Evolutionary conservation across 1,140 invertebrate genomes (phyloP).

Genomic region (Trigoniulus corallinus): DNA sequence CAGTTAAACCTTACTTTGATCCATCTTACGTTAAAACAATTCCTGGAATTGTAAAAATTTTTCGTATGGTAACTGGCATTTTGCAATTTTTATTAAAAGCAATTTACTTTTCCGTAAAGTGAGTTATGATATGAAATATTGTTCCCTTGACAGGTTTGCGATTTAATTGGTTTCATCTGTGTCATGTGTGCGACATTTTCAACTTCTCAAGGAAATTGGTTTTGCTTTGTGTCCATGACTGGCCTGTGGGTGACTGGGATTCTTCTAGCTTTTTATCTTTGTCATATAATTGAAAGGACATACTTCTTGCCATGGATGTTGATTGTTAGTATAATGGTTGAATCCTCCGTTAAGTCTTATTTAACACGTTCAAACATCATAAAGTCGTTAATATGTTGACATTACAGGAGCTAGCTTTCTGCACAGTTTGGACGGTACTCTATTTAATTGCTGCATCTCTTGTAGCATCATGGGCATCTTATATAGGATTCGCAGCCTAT

Average conservation of each 20-base stretch:
- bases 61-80: constrained; percentile 51
- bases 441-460: constrained; percentile 50
- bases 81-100: constrained; percentile 9
- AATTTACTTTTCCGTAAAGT: constrained; percentile 9
- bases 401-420: constrained; percentile 51
- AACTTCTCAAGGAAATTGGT: constrained; percentile 40
- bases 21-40: constrained; percentile 45
- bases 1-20: constrained; percentile 38
- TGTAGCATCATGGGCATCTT: constrained; percentile 31
- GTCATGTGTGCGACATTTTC: constrained; percentile 39
- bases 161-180: constrained; percentile 67
- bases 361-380: background rate
- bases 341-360: background rate
- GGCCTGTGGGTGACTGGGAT: constrained; percentile 73
- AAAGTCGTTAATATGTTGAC: constrained; percentile 5
- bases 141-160: constrained; percentile 47
- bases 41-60: constrained; percentile 58
- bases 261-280: constrained; percentile 59
- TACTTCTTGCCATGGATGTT: constrained; percentile 72
- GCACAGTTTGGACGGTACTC: constrained; percentile 46
- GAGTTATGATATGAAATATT: background rate
- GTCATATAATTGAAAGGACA: constrained; percentile 69
- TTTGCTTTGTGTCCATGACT: constrained; percentile 62
- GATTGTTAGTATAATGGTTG: constrained; percentile 37
- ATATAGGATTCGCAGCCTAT: constrained; percentile 27